phyloP scores from a whole-genome alignment of 2,888 invertebrate species.

The Sepiola atlantica region DNA sequence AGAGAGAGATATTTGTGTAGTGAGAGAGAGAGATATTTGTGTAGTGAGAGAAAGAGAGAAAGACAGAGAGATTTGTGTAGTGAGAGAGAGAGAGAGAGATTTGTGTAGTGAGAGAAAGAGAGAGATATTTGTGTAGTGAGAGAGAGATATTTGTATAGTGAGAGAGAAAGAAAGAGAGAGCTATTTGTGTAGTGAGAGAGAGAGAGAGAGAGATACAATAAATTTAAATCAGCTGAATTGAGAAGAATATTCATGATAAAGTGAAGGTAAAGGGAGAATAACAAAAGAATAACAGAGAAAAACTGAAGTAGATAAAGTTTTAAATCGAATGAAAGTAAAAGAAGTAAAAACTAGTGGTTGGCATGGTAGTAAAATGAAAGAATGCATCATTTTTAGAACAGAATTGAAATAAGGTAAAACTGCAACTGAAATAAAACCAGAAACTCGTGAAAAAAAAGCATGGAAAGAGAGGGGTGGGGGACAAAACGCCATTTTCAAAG shows the following conservation, averaged over 20 bases:
- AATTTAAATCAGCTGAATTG: too few species aligned
- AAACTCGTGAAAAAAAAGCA: not conserved
- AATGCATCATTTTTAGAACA: not conserved
- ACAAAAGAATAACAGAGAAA: too few species aligned
- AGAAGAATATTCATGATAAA: too few species aligned
- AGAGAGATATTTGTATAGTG: not conserved
- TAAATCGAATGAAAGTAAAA: not conserved
- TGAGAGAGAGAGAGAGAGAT: too few species aligned
- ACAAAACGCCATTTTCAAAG: not conserved
- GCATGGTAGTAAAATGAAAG: not conserved
- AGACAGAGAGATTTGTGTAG: too few species aligned
- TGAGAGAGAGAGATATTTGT: too few species aligned
- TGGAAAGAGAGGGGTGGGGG: not conserved
- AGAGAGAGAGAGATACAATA: not conserved
- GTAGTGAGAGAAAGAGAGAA: too few species aligned
- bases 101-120: too few species aligned
- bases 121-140: too few species aligned
- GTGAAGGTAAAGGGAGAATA: too few species aligned
- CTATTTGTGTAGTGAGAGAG: rapidly evolving
- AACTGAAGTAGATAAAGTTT: too few species aligned
- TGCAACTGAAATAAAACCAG: not conserved
- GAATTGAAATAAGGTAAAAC: not conserved
- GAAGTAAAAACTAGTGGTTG: not conserved
- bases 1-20: too few species aligned
- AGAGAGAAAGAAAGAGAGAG: not conserved